phyloP scores from a whole-genome alignment of 2,888 invertebrate genomes.

The Chrysina gloriosa region DNA sequence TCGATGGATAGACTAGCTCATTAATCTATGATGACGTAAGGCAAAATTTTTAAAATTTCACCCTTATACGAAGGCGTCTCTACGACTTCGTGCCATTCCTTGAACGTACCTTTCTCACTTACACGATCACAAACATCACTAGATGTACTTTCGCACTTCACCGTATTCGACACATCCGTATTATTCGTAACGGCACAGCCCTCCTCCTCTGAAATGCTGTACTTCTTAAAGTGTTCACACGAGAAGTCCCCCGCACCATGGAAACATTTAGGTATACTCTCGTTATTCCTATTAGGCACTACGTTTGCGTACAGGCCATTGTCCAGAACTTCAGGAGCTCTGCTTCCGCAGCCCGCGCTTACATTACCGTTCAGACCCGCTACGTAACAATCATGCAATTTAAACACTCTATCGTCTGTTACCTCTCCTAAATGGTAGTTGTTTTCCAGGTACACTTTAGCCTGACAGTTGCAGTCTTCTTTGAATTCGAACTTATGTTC shows the following conservation, averaged over 20 bases:
- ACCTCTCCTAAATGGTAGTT: conserved; percentile 68
- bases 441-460: conserved; percentile 65
- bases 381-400: conserved; percentile 62
- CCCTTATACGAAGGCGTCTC: conserved; percentile 79
- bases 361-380: conserved; percentile 61
- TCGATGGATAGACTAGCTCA: conserved; percentile 52
- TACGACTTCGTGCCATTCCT: conserved; percentile 92
- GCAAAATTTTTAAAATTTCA: conserved; percentile 89
- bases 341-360: conserved; percentile 47
- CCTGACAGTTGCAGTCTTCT: conserved; percentile 69
- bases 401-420: conserved; percentile 66
- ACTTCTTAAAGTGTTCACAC: conserved; percentile 62
- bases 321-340: conserved; percentile 39
- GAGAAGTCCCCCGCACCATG: conserved; percentile 54
- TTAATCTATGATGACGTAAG: conserved; percentile 96
- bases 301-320: conserved; percentile 60
- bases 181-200: conserved; percentile 42
- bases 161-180: conserved; percentile 38
- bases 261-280: conserved; percentile 56
- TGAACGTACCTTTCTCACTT: conserved; percentile 68
- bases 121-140: conserved; percentile 51
- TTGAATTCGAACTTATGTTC: conserved; percentile 63
- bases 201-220: conserved; percentile 60
- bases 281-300: conserved; percentile 65
- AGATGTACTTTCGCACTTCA: conserved; percentile 44